Conservation (phyloP, 2,797 vertebrate genomes). For the Dromococcyx pavoninus region DNA sequence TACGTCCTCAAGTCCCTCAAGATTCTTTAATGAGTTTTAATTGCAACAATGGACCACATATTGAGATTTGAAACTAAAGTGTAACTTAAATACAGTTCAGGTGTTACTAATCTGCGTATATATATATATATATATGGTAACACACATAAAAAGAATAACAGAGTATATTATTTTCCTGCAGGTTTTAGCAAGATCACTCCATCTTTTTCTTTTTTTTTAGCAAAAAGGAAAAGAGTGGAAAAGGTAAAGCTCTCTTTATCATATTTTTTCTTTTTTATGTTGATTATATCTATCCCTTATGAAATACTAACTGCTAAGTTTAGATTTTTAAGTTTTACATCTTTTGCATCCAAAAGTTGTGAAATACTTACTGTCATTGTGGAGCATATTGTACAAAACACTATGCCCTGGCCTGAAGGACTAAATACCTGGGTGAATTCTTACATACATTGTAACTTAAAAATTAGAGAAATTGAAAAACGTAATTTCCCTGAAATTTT, state of each 20-base stretch:
- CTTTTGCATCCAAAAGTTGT: neutral
- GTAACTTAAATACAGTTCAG: neutral
- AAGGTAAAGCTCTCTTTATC: neutral
- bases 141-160: neutral
- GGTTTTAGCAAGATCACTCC: neutral
- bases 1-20: neutral
- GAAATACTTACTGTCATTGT: neutral
- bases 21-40: neutral
- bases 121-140: neutral
- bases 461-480: neutral
- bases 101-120: neutral
- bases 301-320: neutral
- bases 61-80: neutral
- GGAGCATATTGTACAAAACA: accelerated
- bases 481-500: neutral
- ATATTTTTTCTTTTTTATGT: neutral
- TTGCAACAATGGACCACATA: neutral
- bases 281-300: neutral
- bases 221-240: neutral
- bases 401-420: neutral
- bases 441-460: neutral
- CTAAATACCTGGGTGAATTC: neutral
- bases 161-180: neutral
- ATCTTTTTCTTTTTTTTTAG: too few relatives aligned
- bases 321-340: neutral